These are phyloP conservation scores for Polyommatus iphigenia DNA, from an alignment of 2,888 invertebrate species.

Conservation along the genomic window DNA sequence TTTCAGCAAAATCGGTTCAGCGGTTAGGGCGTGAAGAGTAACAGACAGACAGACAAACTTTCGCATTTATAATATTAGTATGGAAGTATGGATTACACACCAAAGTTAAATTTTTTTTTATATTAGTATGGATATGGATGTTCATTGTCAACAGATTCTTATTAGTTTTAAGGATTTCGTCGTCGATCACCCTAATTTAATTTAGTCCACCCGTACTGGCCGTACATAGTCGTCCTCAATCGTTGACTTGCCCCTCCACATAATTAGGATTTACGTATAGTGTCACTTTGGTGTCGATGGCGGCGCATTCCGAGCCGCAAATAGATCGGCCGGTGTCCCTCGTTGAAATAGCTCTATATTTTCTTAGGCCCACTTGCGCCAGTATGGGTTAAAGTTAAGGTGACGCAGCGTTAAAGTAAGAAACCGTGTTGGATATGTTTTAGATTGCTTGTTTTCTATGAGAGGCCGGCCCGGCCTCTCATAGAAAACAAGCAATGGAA, in stretches of 20 bases:
- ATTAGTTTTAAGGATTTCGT: background rate
- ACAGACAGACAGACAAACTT: too few relatives aligned
- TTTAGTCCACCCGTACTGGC: background rate
- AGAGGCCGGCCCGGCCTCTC: too few relatives aligned
- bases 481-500: too few relatives aligned
- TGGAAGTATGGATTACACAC: too few relatives aligned
- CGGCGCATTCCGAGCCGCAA: slow-evolving; percentile 33
- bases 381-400: background rate
- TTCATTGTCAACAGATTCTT: background rate
- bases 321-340: slow-evolving; percentile 27
- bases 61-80: too few relatives aligned
- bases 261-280: slow-evolving; percentile 11
- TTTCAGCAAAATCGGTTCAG: too few relatives aligned
- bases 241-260: background rate
- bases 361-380: slow-evolving; percentile 32
- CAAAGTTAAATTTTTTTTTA: too few relatives aligned
- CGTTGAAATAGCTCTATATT: slow-evolving; percentile 19
- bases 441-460: too few relatives aligned
- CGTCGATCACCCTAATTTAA: background rate
- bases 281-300: slow-evolving; percentile 18
- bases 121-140: too few relatives aligned
- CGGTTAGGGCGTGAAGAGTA: too few relatives aligned
- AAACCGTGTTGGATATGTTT: too few relatives aligned
- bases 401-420: too few relatives aligned
- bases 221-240: background rate